Base-by-base conservation (phyloP, 2,888 invertebrate species). In the Neoascia interrupta region DNA sequence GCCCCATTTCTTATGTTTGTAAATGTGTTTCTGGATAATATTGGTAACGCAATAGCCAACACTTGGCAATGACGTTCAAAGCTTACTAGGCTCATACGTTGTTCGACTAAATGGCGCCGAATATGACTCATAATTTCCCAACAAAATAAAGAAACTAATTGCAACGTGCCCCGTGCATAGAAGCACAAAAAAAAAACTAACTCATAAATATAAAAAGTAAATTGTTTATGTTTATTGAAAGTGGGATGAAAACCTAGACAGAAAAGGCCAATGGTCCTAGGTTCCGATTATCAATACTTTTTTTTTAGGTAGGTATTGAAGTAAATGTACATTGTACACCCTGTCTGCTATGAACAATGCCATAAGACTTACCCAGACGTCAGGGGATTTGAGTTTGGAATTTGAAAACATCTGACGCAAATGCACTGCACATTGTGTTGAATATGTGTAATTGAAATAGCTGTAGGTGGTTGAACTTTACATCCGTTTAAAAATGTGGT, bases 111-210 rank as follows among this genome's bases (percentile, higher is more conserved):
- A 39, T 21, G 58, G 64, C 56, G 56, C 58, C 56, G 36, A 36
- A n/a, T 31, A 8, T 73, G 72, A 64, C 18, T 73, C 72, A 73
- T 58, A 41, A 11, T 28, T 31, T 41, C 56, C 45, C 56, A 45
- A 31, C 8, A 26, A 64, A 73, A 73, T 45, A 39, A 11, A 26
- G 23, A 23, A 56, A 31, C 28, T 36, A 21, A 51, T 36, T 58
- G 56, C 49, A 64, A 37, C 64, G 64, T 51, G 49, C 26, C 18
- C 16, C 11, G 6, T 41, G 36, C 49, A 49, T 51, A 34, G 26
- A 6, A 49, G 49, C 47, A 49, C 19, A 13, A n/a, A 36, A 51
- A n/a, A n/a, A n/a, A 39, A 15, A 16, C 18, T 11, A 60, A 51
- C 31, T 23, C 26, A 45, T 69, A 53, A 41, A 56, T 49, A 39